Base-by-base conservation (phyloP, 1,140 invertebrate species). In the Littorina saxatilis region DNA sequence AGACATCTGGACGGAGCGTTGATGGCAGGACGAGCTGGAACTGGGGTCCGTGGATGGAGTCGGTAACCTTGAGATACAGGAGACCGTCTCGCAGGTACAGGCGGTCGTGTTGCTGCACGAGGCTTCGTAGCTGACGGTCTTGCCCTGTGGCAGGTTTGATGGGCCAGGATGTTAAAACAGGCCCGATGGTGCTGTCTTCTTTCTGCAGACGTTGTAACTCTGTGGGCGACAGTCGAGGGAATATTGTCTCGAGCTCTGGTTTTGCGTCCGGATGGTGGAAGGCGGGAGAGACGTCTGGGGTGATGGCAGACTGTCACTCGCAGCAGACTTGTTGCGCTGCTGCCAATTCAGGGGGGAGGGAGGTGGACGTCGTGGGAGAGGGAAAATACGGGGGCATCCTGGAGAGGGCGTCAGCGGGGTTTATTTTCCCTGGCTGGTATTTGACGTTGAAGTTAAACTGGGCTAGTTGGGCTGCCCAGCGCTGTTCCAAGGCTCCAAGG, bases 381-480 rank as follows among this genome's bases (percentile, higher is more conserved):
- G n/a, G n/a, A n/a, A n/a, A 52, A 23, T 55, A 15, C 0, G 20
- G 11, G 1, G 74, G 80, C 39, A 58, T n/a, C 29, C 79, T 47
- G 39, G 70, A 73, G 40, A 73, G 70, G 11, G 70, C 79, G 37
- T 73, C 82, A 37, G 29, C 70, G 20, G 35, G 52, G 47, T 83
- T 80, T 32, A 39, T 37, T 15, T n/a, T 55, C 1, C 78, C 82
- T 1, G 70, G 58, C 1, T 55, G 37, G 47, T 83, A 75, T 20
- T 74, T 35, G 0, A 83, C 58, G 7, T 39, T 39, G 27, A 83
- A 74, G 68, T 83, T 58, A 63, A 81, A 81, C 61, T 78, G 70
- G 11, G 83, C 84, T 17, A 87, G 55, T 58, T 84, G 74, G 13
- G 82, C 17, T 27, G 80, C 76, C 85, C 87, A 88, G 37, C 83